Evolutionary conservation across 2,888 invertebrate species (phyloP).

Genomic region (Melanostoma mellinum): DNA sequence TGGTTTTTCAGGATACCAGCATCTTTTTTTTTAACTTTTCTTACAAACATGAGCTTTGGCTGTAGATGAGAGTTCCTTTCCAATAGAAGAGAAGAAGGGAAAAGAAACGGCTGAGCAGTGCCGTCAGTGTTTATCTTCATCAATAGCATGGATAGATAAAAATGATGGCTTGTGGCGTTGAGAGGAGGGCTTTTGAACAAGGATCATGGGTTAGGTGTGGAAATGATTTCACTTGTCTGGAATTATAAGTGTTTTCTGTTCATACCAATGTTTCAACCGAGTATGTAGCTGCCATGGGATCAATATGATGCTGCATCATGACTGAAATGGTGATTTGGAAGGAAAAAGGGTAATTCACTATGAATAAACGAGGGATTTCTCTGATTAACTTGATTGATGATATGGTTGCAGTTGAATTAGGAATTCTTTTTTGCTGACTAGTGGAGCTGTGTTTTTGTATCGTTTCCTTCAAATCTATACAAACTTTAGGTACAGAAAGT

Average conservation of each 20-base stretch:
- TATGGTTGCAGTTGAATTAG: constrained; percentile 16
- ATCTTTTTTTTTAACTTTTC: constrained; percentile 9
- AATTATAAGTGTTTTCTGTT: constrained; percentile 56
- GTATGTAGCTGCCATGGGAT: not conserved
- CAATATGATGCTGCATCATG: not conserved
- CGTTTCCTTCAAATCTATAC: too few species aligned
- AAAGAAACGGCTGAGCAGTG: constrained; percentile 20
- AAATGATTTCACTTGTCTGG: constrained; percentile 61
- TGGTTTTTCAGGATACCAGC: constrained; percentile 11
- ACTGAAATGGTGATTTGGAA: constrained; percentile 6
- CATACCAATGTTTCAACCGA: constrained; percentile 3
- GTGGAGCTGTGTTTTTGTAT: not conserved
- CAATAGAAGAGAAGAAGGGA: not conserved
- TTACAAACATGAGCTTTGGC: constrained; percentile 9
- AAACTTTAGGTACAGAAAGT: not conserved
- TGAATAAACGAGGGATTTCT: constrained; percentile 9
- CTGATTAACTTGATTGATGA: constrained; percentile 19
- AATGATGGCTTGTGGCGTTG: not conserved
- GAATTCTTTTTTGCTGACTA: constrained; percentile 14
- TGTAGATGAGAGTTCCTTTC: constrained; percentile 4
- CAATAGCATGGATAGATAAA: constrained; percentile 23
- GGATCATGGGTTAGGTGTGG: constrained; percentile 53
- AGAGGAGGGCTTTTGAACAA: constrained; percentile 29
- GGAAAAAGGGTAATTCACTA: not conserved
- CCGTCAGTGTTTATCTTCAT: constrained; percentile 55